A percentile compares a stretch with the other conserved stretches of the same genome.
Evolutionary conservation across 2,888 invertebrate genomes (phyloP).

Genomic region (Auanema sp.): DNA sequence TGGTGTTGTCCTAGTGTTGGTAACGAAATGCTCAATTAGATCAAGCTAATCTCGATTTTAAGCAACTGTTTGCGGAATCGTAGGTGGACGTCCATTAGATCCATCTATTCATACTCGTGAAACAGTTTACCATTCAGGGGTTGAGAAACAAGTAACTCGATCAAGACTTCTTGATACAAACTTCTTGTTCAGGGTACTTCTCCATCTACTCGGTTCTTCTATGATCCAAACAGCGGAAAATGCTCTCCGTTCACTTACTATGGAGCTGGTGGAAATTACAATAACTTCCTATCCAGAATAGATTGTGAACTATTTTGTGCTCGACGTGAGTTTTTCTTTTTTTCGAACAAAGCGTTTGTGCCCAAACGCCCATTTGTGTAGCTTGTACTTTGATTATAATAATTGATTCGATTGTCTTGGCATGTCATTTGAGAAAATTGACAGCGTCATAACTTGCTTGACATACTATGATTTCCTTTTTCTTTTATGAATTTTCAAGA

Average conservation of each 20-base stretch:
- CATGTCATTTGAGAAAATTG: background rate
- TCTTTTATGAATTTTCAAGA: no score
- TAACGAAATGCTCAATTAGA: slow-evolving; percentile 12
- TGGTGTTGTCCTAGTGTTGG: slow-evolving; percentile 52
- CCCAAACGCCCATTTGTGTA: background rate
- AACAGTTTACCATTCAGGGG: slow-evolving; percentile 44
- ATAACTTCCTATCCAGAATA: slow-evolving; percentile 50
- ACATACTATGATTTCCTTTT: no score
- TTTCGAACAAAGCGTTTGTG: background rate
- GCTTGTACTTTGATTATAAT: background rate
- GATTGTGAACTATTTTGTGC: slow-evolving; percentile 53
- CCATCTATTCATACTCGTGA: slow-evolving; percentile 36
- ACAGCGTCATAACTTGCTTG: no score
- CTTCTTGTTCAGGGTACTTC: slow-evolving; percentile 34
- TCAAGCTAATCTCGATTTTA: slow-evolving; percentile 2
- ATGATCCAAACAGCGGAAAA: slow-evolving; percentile 43
- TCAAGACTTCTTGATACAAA: background rate
- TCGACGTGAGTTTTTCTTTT: slow-evolving; percentile 28
- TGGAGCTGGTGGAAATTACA: slow-evolving; percentile 55
- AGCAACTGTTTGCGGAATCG: slow-evolving; percentile 45
- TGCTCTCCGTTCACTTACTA: slow-evolving; percentile 49
- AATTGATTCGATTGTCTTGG: background rate
- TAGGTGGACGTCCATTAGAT: slow-evolving; percentile 52
- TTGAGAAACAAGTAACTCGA: slow-evolving; percentile 36
- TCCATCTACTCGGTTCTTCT: slow-evolving; percentile 46